A percentile compares a stretch with the other conserved stretches of the same genome.
phyloP scores from a whole-genome alignment of 1,140 invertebrate species.

The Orius insidiosus region DNA sequence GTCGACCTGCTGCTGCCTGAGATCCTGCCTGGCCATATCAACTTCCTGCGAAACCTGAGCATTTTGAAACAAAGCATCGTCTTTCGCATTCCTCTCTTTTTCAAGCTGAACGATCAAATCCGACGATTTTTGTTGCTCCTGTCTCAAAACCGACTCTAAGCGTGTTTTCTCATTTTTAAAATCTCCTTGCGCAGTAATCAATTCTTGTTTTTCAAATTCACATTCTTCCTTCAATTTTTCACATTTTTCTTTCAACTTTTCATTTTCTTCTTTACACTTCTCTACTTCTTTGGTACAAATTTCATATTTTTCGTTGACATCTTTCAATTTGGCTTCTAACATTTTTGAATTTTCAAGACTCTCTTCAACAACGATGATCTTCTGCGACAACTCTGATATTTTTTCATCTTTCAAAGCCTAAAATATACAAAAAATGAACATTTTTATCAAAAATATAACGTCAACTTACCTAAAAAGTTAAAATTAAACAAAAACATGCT shows the following conservation, averaged over 20 bases:
- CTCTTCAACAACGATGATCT: conserved; percentile 6
- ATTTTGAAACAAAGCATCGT: conserved; percentile 56
- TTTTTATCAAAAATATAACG: no score
- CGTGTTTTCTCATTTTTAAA: conserved; percentile 15
- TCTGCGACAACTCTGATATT: conserved; percentile 7
- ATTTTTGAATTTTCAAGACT: background rate
- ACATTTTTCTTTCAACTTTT: conserved; percentile 4
- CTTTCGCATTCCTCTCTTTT: conserved; percentile 33
- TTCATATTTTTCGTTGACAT: no score
- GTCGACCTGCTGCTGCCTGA: conserved; percentile 42
- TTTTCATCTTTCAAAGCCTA: conserved; percentile 4
- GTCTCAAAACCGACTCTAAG: conserved; percentile 20
- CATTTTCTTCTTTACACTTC: no score
- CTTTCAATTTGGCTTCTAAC: no score
- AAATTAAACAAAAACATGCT: no score
- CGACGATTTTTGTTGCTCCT: conserved; percentile 24
- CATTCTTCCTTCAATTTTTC: conserved; percentile 2
- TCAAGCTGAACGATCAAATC: conserved; percentile 23
- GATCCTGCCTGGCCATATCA: conserved; percentile 50
- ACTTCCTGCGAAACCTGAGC: conserved; percentile 68
- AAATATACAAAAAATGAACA: background rate
- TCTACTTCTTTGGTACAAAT: no score
- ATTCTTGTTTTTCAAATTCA: background rate
- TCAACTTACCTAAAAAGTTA: no score
- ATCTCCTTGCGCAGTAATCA: background rate